Evolutionary conservation across 2,113 vertebrate species (phyloP).

Genomic region (Crotalus viridis): DNA sequence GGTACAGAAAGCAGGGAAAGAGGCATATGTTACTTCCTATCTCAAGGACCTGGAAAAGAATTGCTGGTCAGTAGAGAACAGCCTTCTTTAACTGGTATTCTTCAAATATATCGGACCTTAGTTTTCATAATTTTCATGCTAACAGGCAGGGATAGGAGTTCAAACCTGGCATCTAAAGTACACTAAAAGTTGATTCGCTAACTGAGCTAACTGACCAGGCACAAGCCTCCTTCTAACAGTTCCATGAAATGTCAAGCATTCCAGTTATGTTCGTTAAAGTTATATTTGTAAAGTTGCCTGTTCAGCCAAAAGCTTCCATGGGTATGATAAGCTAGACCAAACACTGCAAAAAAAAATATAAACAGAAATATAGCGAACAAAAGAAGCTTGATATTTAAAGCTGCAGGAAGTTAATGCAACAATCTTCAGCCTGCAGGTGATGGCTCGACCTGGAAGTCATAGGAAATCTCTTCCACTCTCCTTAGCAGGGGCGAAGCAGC

Average conservation of each 20-base stretch:
- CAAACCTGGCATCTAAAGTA: not conserved
- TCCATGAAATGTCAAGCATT: not conserved
- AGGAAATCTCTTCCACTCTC: not conserved
- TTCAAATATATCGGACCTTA: not conserved
- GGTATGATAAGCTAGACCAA: not conserved
- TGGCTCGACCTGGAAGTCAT: not conserved
- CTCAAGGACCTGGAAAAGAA: not conserved
- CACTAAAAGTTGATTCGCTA: not conserved
- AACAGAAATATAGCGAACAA: not conserved
- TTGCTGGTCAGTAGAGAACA: not conserved
- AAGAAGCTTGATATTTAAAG: not conserved
- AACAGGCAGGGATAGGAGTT: not conserved
- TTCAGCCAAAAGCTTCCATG: not conserved
- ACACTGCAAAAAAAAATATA: not conserved
- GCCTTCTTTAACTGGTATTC: not conserved
- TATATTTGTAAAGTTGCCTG: not conserved
- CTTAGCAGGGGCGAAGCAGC: not conserved
- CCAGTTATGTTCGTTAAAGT: not conserved
- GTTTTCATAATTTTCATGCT: not conserved
- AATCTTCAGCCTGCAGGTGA: not conserved
- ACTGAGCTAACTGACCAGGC: not conserved
- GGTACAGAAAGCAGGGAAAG: not conserved
- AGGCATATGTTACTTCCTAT: not conserved
- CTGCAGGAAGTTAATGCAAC: not conserved
- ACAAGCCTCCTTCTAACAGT: not conserved